Conservation (phyloP, 2,888 invertebrate genomes). For the Hofmannophila pseudospretella region DNA sequence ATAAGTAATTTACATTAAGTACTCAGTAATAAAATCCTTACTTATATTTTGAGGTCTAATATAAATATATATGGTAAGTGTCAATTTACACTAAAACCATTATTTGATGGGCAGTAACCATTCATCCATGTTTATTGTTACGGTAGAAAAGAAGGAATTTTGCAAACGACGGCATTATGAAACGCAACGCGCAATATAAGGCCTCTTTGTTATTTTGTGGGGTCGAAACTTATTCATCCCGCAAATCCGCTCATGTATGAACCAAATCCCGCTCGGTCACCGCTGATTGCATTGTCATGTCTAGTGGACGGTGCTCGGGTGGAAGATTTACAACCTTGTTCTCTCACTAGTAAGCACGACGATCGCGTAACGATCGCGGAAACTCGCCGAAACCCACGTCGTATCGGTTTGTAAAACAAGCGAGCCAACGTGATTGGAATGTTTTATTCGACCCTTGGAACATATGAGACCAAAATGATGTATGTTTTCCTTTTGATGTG, state of each 20-base stretch:
- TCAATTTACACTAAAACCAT: too few relatives aligned
- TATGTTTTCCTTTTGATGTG: constrained; percentile 67
- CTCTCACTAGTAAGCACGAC: constrained; percentile 20
- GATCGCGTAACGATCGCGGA: constrained; percentile 17
- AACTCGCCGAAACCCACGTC: constrained; percentile 49
- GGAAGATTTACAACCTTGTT: constrained; percentile 26
- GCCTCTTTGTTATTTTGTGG: constrained; percentile 73
- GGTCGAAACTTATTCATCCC: constrained; percentile 77
- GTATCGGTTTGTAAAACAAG: constrained; percentile 76
- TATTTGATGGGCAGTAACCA: constrained; percentile 1
- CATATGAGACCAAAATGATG: constrained; percentile 73
- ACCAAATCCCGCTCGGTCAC: constrained; percentile 76
- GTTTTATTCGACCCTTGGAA: constrained; percentile 67
- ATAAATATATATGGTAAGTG: too few relatives aligned
- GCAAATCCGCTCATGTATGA: constrained; percentile 77
- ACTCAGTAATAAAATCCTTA: too few relatives aligned
- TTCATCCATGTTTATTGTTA: constrained; percentile 11
- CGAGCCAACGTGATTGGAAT: constrained; percentile 75
- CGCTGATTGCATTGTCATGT: constrained; percentile 78
- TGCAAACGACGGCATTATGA: constrained; percentile 64
- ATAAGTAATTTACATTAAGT: constrained; percentile 6
- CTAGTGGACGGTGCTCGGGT: constrained; percentile 37
- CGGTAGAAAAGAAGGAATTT: constrained; percentile 52
- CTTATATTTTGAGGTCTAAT: too few relatives aligned
- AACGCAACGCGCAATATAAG: constrained; percentile 63